A percentile compares a stretch with the other conserved stretches of the same genome.
phyloP scores from a whole-genome alignment of 2,888 invertebrate genomes.

The Tanypteryx hageni region DNA sequence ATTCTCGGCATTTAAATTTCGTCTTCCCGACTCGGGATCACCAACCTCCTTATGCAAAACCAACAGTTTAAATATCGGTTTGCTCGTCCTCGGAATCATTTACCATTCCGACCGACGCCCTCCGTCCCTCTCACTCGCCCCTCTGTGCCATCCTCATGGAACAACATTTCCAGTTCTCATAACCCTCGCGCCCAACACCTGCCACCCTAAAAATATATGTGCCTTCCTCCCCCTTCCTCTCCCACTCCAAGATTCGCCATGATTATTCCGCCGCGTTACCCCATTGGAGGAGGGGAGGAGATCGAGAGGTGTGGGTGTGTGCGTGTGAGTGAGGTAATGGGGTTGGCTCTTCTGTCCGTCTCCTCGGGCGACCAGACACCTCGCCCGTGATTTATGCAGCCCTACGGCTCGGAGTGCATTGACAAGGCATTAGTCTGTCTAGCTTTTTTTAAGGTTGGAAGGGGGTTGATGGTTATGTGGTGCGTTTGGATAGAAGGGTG shows the following conservation, averaged over 20 bases:
- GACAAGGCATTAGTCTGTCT: constrained; percentile 49
- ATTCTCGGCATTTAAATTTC: no score
- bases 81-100: no score
- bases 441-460: no score
- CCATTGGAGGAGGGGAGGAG: no score
- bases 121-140: not conserved
- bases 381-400: constrained; percentile 39
- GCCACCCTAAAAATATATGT: not conserved
- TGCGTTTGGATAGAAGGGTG: no score
- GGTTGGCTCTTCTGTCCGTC: not conserved
- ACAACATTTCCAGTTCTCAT: no score
- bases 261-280: not conserved
- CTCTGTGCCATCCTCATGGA: not conserved
- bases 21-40: no score
- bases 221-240: not conserved
- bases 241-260: not conserved
- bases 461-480: no score
- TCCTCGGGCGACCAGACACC: constrained; percentile 43
- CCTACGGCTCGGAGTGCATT: constrained; percentile 36
- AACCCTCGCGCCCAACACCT: not conserved
- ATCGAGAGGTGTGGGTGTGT: not conserved
- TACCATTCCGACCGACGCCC: no score
- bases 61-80: no score
- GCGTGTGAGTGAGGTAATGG: not conserved
- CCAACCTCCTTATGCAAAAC: no score